A percentile compares a stretch with the other conserved stretches of the same genome.
Evolutionary conservation across 2,113 vertebrate species (phyloP).

Genomic region (Danio rerio): DNA sequence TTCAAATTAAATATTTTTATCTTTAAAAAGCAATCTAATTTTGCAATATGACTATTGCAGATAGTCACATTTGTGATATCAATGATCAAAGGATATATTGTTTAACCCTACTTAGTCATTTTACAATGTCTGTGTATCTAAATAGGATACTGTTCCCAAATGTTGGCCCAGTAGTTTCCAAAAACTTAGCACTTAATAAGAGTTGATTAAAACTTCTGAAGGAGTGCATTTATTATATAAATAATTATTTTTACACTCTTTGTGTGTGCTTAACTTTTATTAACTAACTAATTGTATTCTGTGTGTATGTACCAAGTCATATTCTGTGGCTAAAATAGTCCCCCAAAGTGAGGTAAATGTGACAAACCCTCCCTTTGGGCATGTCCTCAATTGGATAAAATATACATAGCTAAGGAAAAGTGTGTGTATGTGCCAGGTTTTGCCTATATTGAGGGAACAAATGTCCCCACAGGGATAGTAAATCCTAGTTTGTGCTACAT

Average conservation of each 20-base stretch:
- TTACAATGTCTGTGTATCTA: too few relatives aligned
- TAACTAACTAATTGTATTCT: neutral
- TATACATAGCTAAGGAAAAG: neutral
- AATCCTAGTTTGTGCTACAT: conserved; percentile 2
- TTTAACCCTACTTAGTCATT: too few relatives aligned
- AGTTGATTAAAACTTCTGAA: neutral
- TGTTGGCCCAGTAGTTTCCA: neutral
- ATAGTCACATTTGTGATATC: too few relatives aligned
- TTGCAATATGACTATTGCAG: too few relatives aligned
- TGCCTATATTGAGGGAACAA: conserved; percentile 4
- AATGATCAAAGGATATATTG: too few relatives aligned
- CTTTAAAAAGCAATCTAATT: too few relatives aligned
- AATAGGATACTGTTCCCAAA: neutral
- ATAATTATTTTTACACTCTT: neutral
- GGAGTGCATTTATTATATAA: neutral
- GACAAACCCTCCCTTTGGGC: conserved; percentile 3
- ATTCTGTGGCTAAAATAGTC: neutral
- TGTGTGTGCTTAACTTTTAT: neutral
- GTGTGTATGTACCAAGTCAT: neutral
- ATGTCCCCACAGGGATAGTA: neutral
- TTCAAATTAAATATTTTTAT: too few relatives aligned
- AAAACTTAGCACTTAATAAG: neutral
- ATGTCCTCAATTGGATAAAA: conserved; percentile 12
- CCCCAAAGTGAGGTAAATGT: conserved; percentile 7
- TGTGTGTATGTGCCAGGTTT: neutral